Evolutionary conservation across 2,797 vertebrate genomes (phyloP).

Genomic region (Sebastes flavidus): DNA sequence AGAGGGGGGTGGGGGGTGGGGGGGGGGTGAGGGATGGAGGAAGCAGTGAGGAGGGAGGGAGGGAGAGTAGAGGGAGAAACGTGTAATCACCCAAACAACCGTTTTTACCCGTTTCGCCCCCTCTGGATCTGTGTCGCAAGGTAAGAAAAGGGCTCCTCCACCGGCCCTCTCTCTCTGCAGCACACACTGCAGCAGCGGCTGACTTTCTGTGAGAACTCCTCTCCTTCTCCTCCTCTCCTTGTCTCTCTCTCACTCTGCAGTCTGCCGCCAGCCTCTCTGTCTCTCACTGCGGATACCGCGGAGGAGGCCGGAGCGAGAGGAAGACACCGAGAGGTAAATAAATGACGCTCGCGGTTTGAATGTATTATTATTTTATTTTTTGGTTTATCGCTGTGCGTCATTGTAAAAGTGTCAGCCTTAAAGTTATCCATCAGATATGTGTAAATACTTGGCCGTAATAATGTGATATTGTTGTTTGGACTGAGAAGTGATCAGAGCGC

Average conservation of each 20-base stretch:
- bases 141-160: constrained; percentile 56
- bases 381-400: background rate
- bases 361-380: background rate
- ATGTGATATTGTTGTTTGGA: background rate
- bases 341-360: constrained; percentile 23
- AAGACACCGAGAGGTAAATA: constrained; percentile 67
- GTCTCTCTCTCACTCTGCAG: constrained; percentile 19
- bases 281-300: constrained; percentile 59
- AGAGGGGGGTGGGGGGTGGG: constrained; percentile 23
- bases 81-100: constrained; percentile 78
- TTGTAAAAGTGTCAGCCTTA: background rate
- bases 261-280: constrained; percentile 29
- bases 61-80: constrained; percentile 48
- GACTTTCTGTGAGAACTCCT: constrained; percentile 57
- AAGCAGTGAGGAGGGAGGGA: background rate
- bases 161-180: constrained; percentile 60
- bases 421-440: background rate
- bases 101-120: constrained; percentile 70
- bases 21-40: background rate
- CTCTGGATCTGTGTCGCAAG: constrained; percentile 73
- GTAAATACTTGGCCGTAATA: background rate
- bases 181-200: constrained; percentile 43
- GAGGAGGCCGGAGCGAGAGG: constrained; percentile 40
- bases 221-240: background rate
- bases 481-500: constrained; percentile 26